phyloP scores from a whole-genome alignment of 2,113 vertebrate genomes.

The Leptobrachium leishanense region DNA sequence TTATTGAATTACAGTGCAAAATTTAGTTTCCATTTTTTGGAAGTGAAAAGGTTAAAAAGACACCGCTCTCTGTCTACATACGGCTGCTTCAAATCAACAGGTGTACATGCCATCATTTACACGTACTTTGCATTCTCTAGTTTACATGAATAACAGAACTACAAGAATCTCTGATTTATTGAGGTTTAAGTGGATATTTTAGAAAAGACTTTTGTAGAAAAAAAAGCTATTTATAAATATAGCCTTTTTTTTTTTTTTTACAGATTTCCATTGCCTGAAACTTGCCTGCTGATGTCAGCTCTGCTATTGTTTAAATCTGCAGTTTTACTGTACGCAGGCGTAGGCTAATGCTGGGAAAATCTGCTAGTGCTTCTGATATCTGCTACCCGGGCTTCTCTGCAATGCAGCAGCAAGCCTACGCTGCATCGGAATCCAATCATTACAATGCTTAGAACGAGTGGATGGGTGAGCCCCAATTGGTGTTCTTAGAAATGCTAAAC shows the following conservation, averaged over 20 bases:
- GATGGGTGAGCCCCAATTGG: too few relatives aligned
- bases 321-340: conserved; percentile 6
- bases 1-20: too few relatives aligned
- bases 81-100: not conserved
- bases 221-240: not conserved
- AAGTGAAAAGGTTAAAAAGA: too few relatives aligned
- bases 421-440: not conserved
- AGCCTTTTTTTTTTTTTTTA: not conserved
- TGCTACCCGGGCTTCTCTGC: conserved; percentile 29
- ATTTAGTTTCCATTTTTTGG: too few relatives aligned
- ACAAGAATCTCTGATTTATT: not conserved
- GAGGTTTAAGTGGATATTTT: not conserved
- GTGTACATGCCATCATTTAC: not conserved
- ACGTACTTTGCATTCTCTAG: not conserved
- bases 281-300: conserved; percentile 14
- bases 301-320: conserved; percentile 17
- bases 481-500: too few relatives aligned
- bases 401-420: conserved; percentile 17
- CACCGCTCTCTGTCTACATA: too few relatives aligned
- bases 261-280: not conserved
- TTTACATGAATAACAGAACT: not conserved
- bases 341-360: not conserved
- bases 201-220: not conserved
- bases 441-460: not conserved
- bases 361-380: conserved; percentile 2